A percentile compares a stretch with the other conserved stretches of the same genome.
These are phyloP conservation scores for Anolis carolinensis DNA, from an alignment of 2,113 vertebrate species.

Conservation along the genomic window DNA sequence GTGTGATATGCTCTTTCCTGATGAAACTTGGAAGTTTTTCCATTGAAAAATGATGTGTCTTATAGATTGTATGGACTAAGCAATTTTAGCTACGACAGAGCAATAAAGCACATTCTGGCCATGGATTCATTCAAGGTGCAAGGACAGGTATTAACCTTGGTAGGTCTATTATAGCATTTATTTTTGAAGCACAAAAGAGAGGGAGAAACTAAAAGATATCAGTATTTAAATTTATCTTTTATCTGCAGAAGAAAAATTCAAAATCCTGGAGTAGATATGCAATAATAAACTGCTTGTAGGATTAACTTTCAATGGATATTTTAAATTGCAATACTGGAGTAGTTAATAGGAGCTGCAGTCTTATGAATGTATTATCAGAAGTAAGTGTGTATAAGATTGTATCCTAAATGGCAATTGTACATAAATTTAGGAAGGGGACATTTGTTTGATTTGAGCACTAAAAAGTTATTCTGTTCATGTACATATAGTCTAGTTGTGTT, in stretches of 20 bases:
- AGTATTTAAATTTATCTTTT: slow-evolving; percentile 70
- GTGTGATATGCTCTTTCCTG: slow-evolving; percentile 63
- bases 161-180: slow-evolving; percentile 71
- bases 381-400: background rate
- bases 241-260: slow-evolving; percentile 56
- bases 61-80: slow-evolving; percentile 71
- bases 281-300: slow-evolving; percentile 60
- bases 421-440: background rate
- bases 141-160: slow-evolving; percentile 79
- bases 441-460: background rate
- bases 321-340: slow-evolving; percentile 57
- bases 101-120: slow-evolving; percentile 75
- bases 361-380: background rate
- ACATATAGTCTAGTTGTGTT: background rate
- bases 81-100: slow-evolving; percentile 75
- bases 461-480: background rate
- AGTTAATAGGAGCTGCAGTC: slow-evolving; percentile 3
- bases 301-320: slow-evolving; percentile 52
- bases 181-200: slow-evolving; percentile 55
- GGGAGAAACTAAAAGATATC: slow-evolving; percentile 44
- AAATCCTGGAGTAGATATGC: slow-evolving; percentile 55
- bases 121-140: slow-evolving; percentile 72
- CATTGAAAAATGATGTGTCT: slow-evolving; percentile 76
- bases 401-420: slow-evolving; percentile 1
- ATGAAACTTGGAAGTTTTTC: slow-evolving; percentile 67